Evolutionary conservation across 2,113 vertebrate genomes (phyloP), one percentile per base, ranked within the genome.

Genomic region (Ceyx cyanopectus): DNA sequence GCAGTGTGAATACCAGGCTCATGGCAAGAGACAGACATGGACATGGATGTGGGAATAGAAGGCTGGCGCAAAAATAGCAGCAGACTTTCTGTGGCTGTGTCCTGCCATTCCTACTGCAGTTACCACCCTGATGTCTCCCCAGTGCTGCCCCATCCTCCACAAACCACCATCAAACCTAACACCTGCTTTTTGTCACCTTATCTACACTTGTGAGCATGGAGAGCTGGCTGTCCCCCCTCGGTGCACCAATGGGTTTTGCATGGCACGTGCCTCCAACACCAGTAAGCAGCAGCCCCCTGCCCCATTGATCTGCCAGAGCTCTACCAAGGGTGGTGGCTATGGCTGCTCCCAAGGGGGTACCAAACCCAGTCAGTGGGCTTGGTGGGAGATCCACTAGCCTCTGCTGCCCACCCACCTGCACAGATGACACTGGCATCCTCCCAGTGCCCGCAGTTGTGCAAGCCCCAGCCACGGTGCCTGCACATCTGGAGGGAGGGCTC

Each of bases 81-180:
- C 5, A 27, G 26, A 32, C 17, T 11, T 1, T 0, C 0, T 51
- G 30, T 4, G 3, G 10, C n/a, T 46, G 1, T 8, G 3, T 30
- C 5, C 16, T 37, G 12, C 1, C n/a, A 21, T 27, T 14, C 6
- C 4, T 12, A 3, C 6, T 45, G 2, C 48, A 26, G 18, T 43
- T 9, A 14, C 2, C 19, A 34, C 27, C 4, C 19, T 53, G 5
- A 7, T 2, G 0, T 6, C 23, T 32, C 8, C 6, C 22, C 34
- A 32, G 13, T 14, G 3, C 46, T 32, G 12, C 2, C 37, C 23
- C 19, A 8, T 6, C 15, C 24, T 34, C 14, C 37, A 11, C 32
- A 27, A 0, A 0, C 13, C 2, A 10, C 1, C 1, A 27, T 19
- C 45, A 45, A 14, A 14, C 45, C 46, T 34, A 4, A 2, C 45